Conservation (phyloP, 1,140 invertebrate species). For the Heterodera schachtii region DNA sequence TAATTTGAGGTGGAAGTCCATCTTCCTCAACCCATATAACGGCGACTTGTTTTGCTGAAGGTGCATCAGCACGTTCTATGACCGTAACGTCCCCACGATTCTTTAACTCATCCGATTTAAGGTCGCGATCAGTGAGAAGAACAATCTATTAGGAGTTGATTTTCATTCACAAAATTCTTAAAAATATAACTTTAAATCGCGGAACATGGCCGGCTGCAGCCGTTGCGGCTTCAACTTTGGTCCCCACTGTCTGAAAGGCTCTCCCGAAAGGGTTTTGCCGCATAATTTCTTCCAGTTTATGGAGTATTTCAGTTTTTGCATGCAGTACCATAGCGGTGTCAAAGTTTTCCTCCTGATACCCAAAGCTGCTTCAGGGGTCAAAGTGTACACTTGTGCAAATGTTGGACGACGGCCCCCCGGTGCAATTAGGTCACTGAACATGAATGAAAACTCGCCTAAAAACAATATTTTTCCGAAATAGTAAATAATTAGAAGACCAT, state of each 20-base stretch:
- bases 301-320: neutral
- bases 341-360: neutral
- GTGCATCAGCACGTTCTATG: neutral
- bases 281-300: neutral
- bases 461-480: neutral
- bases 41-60: neutral
- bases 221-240: neutral
- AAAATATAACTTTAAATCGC: neutral
- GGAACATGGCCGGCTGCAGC: neutral
- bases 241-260: neutral
- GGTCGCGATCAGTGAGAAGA: neutral
- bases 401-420: too few species aligned
- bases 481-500: neutral
- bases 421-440: neutral
- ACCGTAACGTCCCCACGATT: neutral
- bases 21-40: too few species aligned
- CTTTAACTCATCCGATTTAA: neutral
- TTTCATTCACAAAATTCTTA: neutral
- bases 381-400: neutral
- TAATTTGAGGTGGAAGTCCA: too few species aligned
- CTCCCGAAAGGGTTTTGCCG: neutral
- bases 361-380: neutral
- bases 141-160: neutral
- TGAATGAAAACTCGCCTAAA: neutral
- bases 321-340: neutral